phyloP scores from a whole-genome alignment of 2,797 vertebrate genomes.

The Ctenosaura bakeri region DNA sequence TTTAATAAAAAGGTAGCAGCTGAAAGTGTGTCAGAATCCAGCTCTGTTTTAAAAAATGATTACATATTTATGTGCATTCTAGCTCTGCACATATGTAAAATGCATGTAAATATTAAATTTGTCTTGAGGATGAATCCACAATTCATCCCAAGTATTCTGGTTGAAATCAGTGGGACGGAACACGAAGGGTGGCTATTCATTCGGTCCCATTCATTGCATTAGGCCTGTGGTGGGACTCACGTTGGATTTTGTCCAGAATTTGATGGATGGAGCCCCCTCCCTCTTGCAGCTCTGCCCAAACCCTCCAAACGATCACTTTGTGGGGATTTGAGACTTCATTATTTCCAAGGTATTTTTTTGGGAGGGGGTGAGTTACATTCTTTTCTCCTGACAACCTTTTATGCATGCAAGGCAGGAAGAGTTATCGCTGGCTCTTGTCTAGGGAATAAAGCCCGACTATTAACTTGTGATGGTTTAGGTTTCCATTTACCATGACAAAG shows the following conservation, averaged over 20 bases:
- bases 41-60: too few relatives aligned
- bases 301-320: background rate
- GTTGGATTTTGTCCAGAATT: too few relatives aligned
- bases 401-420: background rate
- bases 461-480: background rate
- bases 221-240: too few relatives aligned
- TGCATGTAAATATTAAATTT: background rate
- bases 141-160: too few relatives aligned
- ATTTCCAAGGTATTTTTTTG: background rate
- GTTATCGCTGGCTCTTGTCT: background rate
- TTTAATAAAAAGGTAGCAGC: background rate
- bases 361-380: background rate
- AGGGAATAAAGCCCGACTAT: background rate
- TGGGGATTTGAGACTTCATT: background rate
- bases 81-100: background rate
- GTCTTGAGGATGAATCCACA: too few relatives aligned
- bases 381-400: background rate
- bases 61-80: too few relatives aligned
- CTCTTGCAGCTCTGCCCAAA: too few relatives aligned
- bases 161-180: too few relatives aligned
- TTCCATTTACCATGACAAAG: conserved; percentile 21
- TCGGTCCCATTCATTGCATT: too few relatives aligned
- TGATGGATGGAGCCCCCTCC: too few relatives aligned
- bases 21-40: background rate
- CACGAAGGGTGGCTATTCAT: too few relatives aligned